Conservation (phyloP, 2,797 vertebrate genomes). For the Microcaecilia unicolor region DNA sequence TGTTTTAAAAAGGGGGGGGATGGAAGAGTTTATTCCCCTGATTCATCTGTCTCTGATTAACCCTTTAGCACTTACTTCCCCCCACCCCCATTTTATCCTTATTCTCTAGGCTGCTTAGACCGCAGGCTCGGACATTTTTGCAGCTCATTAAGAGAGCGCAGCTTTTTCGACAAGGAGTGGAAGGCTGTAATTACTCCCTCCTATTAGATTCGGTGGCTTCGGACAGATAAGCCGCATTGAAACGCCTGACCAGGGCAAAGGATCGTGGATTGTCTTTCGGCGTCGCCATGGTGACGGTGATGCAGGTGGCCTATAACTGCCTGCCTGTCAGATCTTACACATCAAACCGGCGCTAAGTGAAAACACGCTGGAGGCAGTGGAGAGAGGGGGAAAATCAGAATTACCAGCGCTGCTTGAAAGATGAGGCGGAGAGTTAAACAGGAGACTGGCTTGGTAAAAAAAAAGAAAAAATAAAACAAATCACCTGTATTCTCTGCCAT, state of each 20-base stretch:
- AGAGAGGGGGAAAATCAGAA: conserved; percentile 34
- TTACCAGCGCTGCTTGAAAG: conserved; percentile 54
- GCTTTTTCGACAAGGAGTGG: conserved; percentile 65
- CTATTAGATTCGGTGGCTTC: conserved; percentile 71
- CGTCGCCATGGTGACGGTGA: conserved; percentile 97
- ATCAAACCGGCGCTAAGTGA: conserved; percentile 73
- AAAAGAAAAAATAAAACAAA: too few relatives aligned
- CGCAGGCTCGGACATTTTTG: too few relatives aligned
- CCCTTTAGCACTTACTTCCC: not conserved
- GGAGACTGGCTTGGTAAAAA: too few relatives aligned
- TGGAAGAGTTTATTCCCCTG: too few relatives aligned
- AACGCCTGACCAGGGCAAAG: conserved; percentile 75
- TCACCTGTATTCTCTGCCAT: too few relatives aligned
- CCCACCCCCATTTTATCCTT: conserved; percentile 9
- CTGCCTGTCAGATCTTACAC: conserved; percentile 76
- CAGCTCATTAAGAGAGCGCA: too few relatives aligned
- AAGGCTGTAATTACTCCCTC: conserved; percentile 74
- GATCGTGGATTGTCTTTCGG: conserved; percentile 81
- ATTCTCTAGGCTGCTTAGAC: too few relatives aligned
- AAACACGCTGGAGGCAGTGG: conserved; percentile 65
- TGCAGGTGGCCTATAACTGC: conserved; percentile 90
- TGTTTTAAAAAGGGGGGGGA: too few relatives aligned
- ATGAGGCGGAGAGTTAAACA: too few relatives aligned
- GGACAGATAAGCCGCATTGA: conserved; percentile 72
- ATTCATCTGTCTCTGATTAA: too few relatives aligned